These are phyloP conservation scores for Probosciger aterrimus DNA, from an alignment of 2,113 vertebrate genomes.

Conservation along the genomic window DNA sequence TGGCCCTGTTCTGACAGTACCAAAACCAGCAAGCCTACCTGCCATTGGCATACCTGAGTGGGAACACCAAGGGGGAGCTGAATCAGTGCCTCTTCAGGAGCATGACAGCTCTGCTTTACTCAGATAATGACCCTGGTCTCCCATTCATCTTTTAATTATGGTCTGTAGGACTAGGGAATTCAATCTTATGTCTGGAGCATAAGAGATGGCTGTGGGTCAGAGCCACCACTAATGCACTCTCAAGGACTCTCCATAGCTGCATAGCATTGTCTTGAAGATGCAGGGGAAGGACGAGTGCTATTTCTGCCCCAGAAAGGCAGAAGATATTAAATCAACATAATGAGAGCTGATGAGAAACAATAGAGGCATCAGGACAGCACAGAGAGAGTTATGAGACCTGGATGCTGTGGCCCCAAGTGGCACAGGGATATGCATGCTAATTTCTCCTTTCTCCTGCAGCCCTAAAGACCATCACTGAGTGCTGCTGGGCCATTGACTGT, in stretches of 20 bases:
- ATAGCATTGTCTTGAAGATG: background rate
- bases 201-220: constrained; percentile 20
- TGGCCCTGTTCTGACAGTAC: background rate
- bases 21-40: background rate
- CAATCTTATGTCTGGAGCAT: background rate
- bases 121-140: background rate
- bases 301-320: constrained; percentile 20
- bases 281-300: background rate
- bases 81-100: background rate
- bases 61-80: background rate
- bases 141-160: background rate
- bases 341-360: constrained; percentile 60
- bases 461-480: accelerated
- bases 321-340: constrained; percentile 38
- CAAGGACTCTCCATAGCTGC: constrained; percentile 22
- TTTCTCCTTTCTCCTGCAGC: background rate
- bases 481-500: background rate
- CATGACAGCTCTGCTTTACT: background rate
- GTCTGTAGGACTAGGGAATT: background rate
- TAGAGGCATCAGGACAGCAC: background rate
- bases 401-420: background rate
- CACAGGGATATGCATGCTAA: background rate
- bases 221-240: constrained; percentile 30
- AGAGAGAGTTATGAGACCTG: constrained; percentile 28
- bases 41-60: background rate